Percentiles rank a stretch among this genome's conserved stretches.
Conservation (phyloP, 64 coral and sea anemone genomes). For the Actinia equina region DNA sequence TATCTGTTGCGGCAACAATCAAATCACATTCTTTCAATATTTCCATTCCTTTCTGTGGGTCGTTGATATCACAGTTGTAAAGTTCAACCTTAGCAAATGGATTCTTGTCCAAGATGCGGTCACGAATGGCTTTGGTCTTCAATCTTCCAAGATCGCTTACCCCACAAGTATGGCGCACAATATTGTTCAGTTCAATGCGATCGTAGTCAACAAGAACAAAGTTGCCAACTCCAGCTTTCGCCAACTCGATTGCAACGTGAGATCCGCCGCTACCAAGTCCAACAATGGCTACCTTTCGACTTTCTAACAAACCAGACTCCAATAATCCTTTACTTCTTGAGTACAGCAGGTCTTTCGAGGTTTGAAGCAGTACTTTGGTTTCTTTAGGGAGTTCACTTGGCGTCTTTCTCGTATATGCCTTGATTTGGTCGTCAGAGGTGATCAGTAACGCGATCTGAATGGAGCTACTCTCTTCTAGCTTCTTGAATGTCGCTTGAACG, state of each 20-base stretch:
- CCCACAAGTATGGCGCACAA: too few species aligned
- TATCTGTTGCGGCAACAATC: constrained; percentile 74
- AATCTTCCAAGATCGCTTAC: too few species aligned
- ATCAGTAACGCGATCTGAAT: constrained; percentile 48
- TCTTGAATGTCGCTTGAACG: constrained; percentile 5
- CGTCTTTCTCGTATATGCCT: constrained; percentile 26
- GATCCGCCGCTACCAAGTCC: constrained; percentile 83
- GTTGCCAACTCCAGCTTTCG: constrained; percentile 76
- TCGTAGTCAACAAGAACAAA: constrained; percentile 82
- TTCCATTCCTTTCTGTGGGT: constrained; percentile 43
- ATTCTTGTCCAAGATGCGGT: too few species aligned
- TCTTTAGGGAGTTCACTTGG: constrained; percentile 8
- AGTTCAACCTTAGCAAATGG: constrained; percentile 46
- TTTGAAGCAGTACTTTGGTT: constrained; percentile 52
- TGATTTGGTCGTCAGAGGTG: constrained; percentile 11
- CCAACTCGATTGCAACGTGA: constrained; percentile 71
- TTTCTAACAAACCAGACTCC: constrained; percentile 60
- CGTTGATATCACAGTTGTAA: constrained; percentile 56
- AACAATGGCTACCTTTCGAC: constrained; percentile 63
- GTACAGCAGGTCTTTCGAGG: constrained; percentile 67
- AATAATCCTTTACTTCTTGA: constrained; percentile 58
- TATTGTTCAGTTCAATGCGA: constrained; percentile 78
- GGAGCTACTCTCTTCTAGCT: background rate
- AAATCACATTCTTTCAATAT: constrained; percentile 73
- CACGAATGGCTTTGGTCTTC: too few species aligned